Conservation (phyloP, 2,797 vertebrate species). For the Aldrovandia affinis region DNA sequence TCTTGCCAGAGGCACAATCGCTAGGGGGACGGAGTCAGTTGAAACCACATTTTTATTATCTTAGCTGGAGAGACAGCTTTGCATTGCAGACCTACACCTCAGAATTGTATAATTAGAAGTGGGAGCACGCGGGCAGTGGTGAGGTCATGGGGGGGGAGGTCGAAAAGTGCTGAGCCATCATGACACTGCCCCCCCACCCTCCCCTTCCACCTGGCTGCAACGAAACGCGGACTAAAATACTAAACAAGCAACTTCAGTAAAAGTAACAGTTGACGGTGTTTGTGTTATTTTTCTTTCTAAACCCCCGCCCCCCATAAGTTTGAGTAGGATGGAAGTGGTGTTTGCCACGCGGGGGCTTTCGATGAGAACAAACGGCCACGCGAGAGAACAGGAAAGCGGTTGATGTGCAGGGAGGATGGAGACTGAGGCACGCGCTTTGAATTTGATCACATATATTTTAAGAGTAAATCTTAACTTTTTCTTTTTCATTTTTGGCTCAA, state of each 20-base stretch:
- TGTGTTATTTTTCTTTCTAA: neutral
- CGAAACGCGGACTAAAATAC: neutral
- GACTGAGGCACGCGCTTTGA: slow-evolving; percentile 12
- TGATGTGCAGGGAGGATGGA: slow-evolving; percentile 1
- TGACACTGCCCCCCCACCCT: slow-evolving; percentile 12
- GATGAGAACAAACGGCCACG: neutral
- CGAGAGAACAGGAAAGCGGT: neutral
- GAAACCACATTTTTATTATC: neutral
- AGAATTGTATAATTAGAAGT: slow-evolving; percentile 49
- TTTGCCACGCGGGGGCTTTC: neutral
- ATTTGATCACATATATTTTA: slow-evolving; percentile 25
- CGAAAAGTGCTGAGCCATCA: slow-evolving; percentile 45
- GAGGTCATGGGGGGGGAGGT: slow-evolving; percentile 46
- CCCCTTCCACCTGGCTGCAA: neutral
- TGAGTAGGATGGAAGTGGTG: neutral
- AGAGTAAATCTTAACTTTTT: slow-evolving; percentile 45
- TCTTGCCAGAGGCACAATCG: neutral
- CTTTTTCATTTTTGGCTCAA: slow-evolving; percentile 68
- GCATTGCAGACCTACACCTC: slow-evolving; percentile 54
- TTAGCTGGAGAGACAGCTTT: slow-evolving; percentile 45
- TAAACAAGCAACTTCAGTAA: neutral
- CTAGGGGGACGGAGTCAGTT: neutral
- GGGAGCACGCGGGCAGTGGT: slow-evolving; percentile 52
- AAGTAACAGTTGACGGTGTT: neutral
- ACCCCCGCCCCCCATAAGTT: neutral